These are phyloP conservation scores for Drosophila villosipedis DNA, from an alignment of 2,888 invertebrate species.

Conservation along the genomic window DNA sequence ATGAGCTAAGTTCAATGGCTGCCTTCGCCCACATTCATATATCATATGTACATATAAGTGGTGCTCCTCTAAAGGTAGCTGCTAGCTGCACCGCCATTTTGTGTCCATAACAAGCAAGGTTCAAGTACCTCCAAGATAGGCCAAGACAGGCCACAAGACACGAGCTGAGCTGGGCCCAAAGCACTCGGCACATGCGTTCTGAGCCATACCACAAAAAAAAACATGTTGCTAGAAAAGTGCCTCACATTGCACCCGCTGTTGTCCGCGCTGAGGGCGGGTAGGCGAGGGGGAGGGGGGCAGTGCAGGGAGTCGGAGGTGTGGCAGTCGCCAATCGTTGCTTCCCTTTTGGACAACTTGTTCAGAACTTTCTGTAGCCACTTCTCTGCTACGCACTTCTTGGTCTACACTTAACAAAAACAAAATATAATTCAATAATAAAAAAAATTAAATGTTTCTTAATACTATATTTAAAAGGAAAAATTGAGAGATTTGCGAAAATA, in stretches of 20 bases:
- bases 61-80: slow-evolving; percentile 49
- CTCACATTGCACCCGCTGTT: slow-evolving; percentile 57
- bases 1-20: slow-evolving; percentile 56
- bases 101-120: slow-evolving; percentile 59
- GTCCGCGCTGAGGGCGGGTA: not conserved
- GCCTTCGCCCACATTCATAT: slow-evolving; percentile 64
- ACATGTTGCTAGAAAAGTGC: slow-evolving; percentile 53
- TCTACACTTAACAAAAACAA: slow-evolving; percentile 28
- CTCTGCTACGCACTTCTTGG: slow-evolving; percentile 46
- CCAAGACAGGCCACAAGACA: slow-evolving; percentile 25
- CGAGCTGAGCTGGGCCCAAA: slow-evolving; percentile 34
- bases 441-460: not conserved
- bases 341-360: slow-evolving; percentile 46
- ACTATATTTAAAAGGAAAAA: not conserved
- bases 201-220: slow-evolving; percentile 27
- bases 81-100: slow-evolving; percentile 63
- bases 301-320: not conserved
- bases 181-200: slow-evolving; percentile 68
- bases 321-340: slow-evolving; percentile 38
- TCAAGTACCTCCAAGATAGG: slow-evolving; percentile 70
- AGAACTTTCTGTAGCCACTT: slow-evolving; percentile 68
- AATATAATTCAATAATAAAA: not conserved
- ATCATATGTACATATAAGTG: slow-evolving; percentile 51
- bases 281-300: slow-evolving; percentile 1
- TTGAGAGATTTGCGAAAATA: not conserved